Percentiles rank a stretch among this genome's conserved stretches.
Conservation (phyloP, 2,888 invertebrate genomes). For the Notocelia uddmanniana region DNA sequence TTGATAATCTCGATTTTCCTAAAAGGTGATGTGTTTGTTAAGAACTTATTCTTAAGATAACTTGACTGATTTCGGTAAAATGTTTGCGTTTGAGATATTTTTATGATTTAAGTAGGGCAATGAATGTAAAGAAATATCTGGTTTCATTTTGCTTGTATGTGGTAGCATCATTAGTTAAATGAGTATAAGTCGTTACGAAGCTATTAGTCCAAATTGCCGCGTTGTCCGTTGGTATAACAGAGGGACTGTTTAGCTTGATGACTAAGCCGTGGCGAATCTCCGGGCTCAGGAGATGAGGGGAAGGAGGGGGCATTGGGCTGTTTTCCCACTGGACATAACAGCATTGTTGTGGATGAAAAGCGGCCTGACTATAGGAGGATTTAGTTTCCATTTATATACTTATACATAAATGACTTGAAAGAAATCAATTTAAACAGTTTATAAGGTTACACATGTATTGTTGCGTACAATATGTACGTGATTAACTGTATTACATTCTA, state of each 20-base stretch:
- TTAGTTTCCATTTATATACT: background rate
- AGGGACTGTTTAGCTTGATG: background rate
- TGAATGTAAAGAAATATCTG: slow-evolving; percentile 24
- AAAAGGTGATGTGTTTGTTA: slow-evolving; percentile 69
- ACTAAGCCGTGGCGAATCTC: too few relatives aligned
- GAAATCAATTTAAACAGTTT: too few relatives aligned
- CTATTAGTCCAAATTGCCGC: slow-evolving; percentile 4
- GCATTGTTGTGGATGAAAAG: too few relatives aligned
- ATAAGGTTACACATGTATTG: too few relatives aligned
- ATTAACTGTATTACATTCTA: too few relatives aligned
- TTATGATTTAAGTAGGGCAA: slow-evolving; percentile 40
- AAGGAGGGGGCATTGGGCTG: too few relatives aligned
- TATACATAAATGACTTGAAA: too few relatives aligned
- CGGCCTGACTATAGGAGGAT: background rate
- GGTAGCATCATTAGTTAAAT: slow-evolving; percentile 9
- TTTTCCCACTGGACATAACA: too few relatives aligned
- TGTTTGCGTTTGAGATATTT: slow-evolving; percentile 45
- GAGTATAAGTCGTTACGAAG: background rate
- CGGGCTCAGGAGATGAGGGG: too few relatives aligned
- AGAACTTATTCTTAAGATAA: slow-evolving; percentile 39
- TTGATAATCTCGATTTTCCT: slow-evolving; percentile 83
- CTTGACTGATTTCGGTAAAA: slow-evolving; percentile 49
- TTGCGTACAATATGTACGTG: too few relatives aligned
- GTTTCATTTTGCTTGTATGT: slow-evolving; percentile 24
- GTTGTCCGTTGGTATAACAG: background rate